phyloP scores from a whole-genome alignment of 2,888 invertebrate species.

The Andrena trimmerana region DNA sequence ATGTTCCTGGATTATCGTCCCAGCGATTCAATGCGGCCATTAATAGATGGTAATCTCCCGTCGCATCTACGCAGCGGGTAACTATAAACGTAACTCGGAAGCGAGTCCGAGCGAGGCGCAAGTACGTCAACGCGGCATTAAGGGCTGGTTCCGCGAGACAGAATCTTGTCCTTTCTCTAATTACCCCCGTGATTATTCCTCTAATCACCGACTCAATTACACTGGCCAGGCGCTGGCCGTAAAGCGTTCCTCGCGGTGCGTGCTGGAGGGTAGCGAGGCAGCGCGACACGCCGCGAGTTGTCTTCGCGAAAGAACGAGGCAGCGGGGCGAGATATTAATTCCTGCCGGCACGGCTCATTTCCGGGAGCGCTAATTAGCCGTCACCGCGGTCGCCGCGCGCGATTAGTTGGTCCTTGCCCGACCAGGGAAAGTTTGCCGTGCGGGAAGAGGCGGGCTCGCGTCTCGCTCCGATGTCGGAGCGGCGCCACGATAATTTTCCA shows the following conservation, averaged over 20 bases:
- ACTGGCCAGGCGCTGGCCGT: neutral
- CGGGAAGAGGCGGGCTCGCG: constrained; percentile 11
- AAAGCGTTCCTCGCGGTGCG: neutral
- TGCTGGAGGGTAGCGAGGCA: neutral
- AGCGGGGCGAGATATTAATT: constrained; percentile 61
- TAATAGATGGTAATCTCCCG: constrained; percentile 21
- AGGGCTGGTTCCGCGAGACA: neutral
- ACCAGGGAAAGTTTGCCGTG: constrained; percentile 39
- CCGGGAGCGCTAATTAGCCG: constrained; percentile 74
- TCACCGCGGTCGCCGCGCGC: constrained; percentile 54
- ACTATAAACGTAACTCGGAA: constrained; percentile 5
- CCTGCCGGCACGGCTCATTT: constrained; percentile 70
- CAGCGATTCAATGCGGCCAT: constrained; percentile 5
- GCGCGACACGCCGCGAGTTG: neutral
- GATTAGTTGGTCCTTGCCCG: constrained; percentile 50
- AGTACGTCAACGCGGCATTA: constrained; percentile 6
- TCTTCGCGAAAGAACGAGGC: neutral
- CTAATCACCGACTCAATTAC: constrained; percentile 31
- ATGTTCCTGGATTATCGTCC: too few species aligned
- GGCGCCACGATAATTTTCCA: constrained; percentile 74
- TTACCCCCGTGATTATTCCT: constrained; percentile 14
- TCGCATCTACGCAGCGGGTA: neutral
- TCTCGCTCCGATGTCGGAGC: constrained; percentile 55
- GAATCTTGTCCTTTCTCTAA: constrained; percentile 35
- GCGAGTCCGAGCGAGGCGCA: neutral